phyloP scores from a whole-genome alignment of 2,113 vertebrate species.

The Epinephelus lanceolatus region DNA sequence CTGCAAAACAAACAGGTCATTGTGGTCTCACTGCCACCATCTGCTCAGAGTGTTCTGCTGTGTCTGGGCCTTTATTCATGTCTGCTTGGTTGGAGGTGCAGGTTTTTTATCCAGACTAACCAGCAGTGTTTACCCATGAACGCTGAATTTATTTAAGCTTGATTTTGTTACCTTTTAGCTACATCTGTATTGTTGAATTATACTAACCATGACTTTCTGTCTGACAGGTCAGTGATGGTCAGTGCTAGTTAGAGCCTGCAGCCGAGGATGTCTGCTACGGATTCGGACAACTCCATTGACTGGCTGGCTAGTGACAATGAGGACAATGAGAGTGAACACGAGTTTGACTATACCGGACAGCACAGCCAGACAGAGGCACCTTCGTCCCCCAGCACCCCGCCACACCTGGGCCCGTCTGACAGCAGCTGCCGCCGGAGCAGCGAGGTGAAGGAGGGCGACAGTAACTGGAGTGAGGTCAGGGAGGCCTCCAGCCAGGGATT shows the following conservation, averaged over 20 bases:
- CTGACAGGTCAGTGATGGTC: constrained; percentile 85
- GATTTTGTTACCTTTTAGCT: background rate
- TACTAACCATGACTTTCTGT: constrained; percentile 27
- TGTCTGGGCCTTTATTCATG: constrained; percentile 33
- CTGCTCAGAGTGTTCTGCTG: constrained; percentile 43
- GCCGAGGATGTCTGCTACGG: constrained; percentile 87
- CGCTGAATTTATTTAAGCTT: background rate
- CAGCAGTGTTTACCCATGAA: constrained; percentile 1
- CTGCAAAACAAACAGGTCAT: constrained; percentile 74
- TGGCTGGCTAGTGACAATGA: constrained; percentile 86
- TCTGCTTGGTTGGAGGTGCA: constrained; percentile 12
- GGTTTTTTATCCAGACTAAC: background rate
- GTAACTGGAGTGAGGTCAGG: constrained; percentile 48
- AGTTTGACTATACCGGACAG: constrained; percentile 59
- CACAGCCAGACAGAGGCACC: constrained; percentile 53
- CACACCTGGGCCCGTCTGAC: constrained; percentile 57
- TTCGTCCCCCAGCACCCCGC: constrained; percentile 20
- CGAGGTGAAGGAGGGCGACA: constrained; percentile 56
- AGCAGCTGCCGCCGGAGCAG: constrained; percentile 44
- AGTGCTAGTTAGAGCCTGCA: constrained; percentile 77
- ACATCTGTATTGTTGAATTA: background rate
- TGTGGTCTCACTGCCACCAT: constrained; percentile 66
- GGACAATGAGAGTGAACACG: constrained; percentile 76
- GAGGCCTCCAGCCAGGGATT: constrained; percentile 64
- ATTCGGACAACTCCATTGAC: constrained; percentile 87